Evolutionary conservation across 2,888 invertebrate species (phyloP).

Genomic region (Diaphora mendica): DNA sequence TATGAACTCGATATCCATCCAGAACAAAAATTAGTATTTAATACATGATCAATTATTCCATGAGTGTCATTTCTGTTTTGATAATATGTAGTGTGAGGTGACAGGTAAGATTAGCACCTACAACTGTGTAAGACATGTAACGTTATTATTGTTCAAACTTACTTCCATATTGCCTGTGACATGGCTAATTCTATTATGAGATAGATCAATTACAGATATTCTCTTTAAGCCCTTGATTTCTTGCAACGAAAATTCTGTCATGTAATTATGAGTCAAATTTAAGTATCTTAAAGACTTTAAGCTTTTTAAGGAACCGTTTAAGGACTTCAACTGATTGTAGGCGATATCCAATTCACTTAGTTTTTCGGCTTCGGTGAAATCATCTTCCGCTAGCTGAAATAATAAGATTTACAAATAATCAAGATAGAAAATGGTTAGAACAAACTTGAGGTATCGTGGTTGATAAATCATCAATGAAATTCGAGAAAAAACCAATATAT

Average conservation of each 20-base stretch:
- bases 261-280: constrained; percentile 91
- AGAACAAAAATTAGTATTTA: too few species aligned
- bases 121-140: background rate
- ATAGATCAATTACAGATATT: constrained; percentile 91
- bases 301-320: constrained; percentile 91
- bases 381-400: constrained; percentile 89
- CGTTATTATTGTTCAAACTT: constrained; percentile 50
- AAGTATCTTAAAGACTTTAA: constrained; percentile 89
- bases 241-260: constrained; percentile 92
- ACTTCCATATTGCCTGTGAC: constrained; percentile 89
- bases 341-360: constrained; percentile 91
- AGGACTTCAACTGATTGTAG: constrained; percentile 89
- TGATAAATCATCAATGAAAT: background rate
- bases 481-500: background rate
- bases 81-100: too few species aligned
- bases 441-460: background rate
- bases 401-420: constrained; percentile 17
- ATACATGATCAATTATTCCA: too few species aligned
- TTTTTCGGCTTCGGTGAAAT: constrained; percentile 90
- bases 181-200: constrained; percentile 90
- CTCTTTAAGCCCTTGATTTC: constrained; percentile 91
- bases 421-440: background rate
- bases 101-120: too few species aligned
- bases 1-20: too few species aligned
- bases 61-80: too few species aligned